Evolutionary conservation across 2,888 invertebrate species (phyloP).

Genomic region (Poecilus cupreus): DNA sequence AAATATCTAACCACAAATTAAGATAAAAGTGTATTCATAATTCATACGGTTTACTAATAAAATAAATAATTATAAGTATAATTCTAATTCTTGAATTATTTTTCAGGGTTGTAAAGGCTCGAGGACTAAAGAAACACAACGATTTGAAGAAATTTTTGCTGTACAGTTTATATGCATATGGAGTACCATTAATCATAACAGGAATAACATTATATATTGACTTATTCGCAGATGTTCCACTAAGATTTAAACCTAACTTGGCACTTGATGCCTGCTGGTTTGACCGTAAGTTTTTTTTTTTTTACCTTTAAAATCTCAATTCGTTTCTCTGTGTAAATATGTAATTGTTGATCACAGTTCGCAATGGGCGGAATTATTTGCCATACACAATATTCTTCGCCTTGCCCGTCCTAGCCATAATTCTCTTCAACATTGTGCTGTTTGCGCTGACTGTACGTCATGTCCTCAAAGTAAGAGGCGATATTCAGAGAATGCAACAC

Average conservation of each 20-base stretch:
- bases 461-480: conserved; percentile 81
- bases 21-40: too few relatives aligned
- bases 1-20: too few relatives aligned
- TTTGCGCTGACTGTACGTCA: conserved; percentile 80
- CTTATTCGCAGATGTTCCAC: conserved; percentile 70
- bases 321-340: neutral
- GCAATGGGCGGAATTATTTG: neutral
- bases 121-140: conserved; percentile 63
- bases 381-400: conserved; percentile 76
- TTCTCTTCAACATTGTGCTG: conserved; percentile 78
- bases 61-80: neutral
- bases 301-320: too few relatives aligned
- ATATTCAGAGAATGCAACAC: conserved; percentile 81
- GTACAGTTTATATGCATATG: conserved; percentile 83
- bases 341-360: neutral
- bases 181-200: conserved; percentile 76
- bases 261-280: conserved; percentile 81
- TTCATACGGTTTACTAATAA: too few relatives aligned
- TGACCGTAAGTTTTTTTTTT: conserved; percentile 73
- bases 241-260: conserved; percentile 75
- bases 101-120: conserved; percentile 36
- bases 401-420: conserved; percentile 77
- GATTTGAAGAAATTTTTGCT: conserved; percentile 76
- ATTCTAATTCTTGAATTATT: too few relatives aligned
- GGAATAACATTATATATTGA: conserved; percentile 75